Base-by-base conservation (phyloP, 2,888 invertebrate genomes). In the Drosophila flavopinicola region DNA sequence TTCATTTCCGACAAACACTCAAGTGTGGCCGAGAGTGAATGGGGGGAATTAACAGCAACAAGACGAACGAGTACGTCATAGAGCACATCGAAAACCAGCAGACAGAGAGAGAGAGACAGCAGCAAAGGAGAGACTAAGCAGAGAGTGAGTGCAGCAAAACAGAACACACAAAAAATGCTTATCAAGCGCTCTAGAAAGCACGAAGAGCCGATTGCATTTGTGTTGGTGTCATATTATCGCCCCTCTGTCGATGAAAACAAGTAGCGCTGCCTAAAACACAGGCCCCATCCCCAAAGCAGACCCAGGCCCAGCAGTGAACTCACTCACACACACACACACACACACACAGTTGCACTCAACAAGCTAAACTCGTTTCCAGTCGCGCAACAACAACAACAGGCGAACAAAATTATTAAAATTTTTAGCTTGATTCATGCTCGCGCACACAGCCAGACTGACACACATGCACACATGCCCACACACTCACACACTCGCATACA, bases 351-450 rank as follows among this genome's bases (percentile, higher is more conserved):
- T 48, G 37, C 39, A 72, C 61, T 75, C 82, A 82, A 77, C 82
- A 82, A 82, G 85, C 83, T 59, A 83, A 83, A 83, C 85, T 77
- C 72, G 85, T 83, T 85, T 83, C 51, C 66, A 63, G 58, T 9
- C 48, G 20, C 42, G 61, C 42, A 32, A 60, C 42, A 48, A 30
- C 39, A 56, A 30, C 59, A 61, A 51, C 73, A 75, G 57, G 59
- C 74, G 66, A 71, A 68, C 70, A 74, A 82, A 80, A 80, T 80
- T 78, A 82, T 80, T 78, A 84, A 82, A 84, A 78, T 45, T 79
- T 82, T 76, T 69, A 69, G 68, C 73, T 78, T 86, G 82, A 83
- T 85, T 85, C 84, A 84, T 85, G 75, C 80, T 71, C 66, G 57
- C 65, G 59, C 65, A 66, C 39, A 64, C 61, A 66, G 38, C 47